Evolutionary conservation across 2,797 vertebrate species (phyloP).

Genomic region (Artibeus jamaicensis): DNA sequence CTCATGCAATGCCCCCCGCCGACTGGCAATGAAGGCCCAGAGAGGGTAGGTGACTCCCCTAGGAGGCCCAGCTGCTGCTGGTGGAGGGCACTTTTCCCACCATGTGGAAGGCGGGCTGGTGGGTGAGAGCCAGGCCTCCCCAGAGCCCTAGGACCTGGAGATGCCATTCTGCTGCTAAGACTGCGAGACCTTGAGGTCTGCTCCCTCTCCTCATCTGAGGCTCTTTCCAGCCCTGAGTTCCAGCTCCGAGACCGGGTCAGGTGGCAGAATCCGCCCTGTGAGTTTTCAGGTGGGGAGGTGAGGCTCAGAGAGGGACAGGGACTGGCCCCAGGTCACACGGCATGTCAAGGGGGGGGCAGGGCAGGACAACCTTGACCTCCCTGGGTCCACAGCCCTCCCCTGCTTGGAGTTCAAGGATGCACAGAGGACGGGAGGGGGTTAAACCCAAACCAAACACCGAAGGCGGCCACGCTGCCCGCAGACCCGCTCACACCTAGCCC

Average conservation of each 20-base stretch:
- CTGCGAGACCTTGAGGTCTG: background rate
- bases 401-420: background rate
- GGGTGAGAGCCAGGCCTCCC: background rate
- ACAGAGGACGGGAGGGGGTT: slow-evolving; percentile 64
- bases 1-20: rapidly evolving
- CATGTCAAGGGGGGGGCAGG: background rate
- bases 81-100: too few relatives aligned
- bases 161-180: rapidly evolving
- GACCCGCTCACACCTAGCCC: background rate
- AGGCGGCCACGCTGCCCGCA: background rate
- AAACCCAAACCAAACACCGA: slow-evolving; percentile 30
- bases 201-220: background rate
- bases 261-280: rapidly evolving
- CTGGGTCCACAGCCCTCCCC: background rate
- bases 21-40: background rate
- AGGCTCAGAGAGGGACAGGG: background rate
- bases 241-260: background rate
- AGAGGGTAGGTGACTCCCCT: background rate
- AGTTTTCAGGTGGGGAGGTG: background rate
- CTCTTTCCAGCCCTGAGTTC: background rate
- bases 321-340: background rate
- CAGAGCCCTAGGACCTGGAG: too few relatives aligned
- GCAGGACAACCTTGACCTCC: background rate
- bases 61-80: background rate
- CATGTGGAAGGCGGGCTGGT: background rate